Evolutionary conservation across 92 coral and sea anemone genomes (phyloP).

Genomic region (Phenganax subtilis): DNA sequence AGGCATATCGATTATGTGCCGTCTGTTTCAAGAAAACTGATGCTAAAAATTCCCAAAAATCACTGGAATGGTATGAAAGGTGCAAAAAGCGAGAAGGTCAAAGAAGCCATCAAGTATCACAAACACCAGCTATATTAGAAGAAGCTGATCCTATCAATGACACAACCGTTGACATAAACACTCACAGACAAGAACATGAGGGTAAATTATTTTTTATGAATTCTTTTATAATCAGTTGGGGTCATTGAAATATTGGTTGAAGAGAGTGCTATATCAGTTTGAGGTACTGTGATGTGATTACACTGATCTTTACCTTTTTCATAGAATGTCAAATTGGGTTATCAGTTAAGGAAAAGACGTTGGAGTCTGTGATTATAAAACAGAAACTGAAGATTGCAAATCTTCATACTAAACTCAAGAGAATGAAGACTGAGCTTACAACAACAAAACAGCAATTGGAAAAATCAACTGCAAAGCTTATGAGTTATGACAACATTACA

Average conservation of each 20-base stretch:
- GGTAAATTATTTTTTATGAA: not conserved
- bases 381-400: not conserved
- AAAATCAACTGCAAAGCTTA: not conserved
- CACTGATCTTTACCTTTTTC: not conserved
- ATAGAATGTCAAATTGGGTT: not conserved
- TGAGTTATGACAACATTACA: not conserved
- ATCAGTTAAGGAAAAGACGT: not conserved
- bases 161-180: not conserved
- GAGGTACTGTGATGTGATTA: not conserved
- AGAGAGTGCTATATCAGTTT: not conserved
- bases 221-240: not conserved
- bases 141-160: not conserved
- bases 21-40: not conserved
- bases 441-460: not conserved
- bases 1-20: not conserved
- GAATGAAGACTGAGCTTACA: not conserved
- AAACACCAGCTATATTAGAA: not conserved
- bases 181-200: not conserved
- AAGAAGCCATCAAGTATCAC: not conserved
- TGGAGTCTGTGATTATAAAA: not conserved
- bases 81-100: not conserved
- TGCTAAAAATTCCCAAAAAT: not conserved
- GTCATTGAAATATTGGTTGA: not conserved
- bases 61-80: not conserved
- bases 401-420: not conserved